phyloP scores from a whole-genome alignment of 1,140 invertebrate genomes.

The Megalonaias nervosa region DNA sequence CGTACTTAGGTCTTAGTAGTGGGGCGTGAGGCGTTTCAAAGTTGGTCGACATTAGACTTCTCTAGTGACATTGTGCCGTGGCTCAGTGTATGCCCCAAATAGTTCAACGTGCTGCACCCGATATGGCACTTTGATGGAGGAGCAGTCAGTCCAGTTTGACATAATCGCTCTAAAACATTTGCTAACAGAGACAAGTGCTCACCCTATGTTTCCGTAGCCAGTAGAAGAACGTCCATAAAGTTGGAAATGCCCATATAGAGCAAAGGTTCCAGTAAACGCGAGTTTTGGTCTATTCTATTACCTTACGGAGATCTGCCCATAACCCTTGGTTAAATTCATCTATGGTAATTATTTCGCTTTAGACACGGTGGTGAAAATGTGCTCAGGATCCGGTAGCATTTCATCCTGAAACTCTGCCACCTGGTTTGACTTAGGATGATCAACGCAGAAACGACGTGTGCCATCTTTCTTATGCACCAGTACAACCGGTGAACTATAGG shows the following conservation, averaged over 20 bases:
- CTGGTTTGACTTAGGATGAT: too few relatives aligned
- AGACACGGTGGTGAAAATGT: too few relatives aligned
- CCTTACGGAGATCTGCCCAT: too few relatives aligned
- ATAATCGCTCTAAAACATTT: conserved; percentile 19
- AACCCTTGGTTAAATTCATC: too few relatives aligned
- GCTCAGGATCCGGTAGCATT: too few relatives aligned
- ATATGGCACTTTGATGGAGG: too few relatives aligned
- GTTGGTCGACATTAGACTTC: conserved; percentile 4
- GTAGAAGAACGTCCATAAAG: conserved; percentile 1
- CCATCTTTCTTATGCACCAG: too few relatives aligned
- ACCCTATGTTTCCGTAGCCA: not conserved
- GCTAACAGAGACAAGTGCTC: conserved; percentile 20
- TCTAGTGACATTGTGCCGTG: conserved; percentile 11
- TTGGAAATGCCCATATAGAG: not conserved
- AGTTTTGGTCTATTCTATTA: too few relatives aligned
- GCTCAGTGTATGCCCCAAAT: conserved; percentile 28
- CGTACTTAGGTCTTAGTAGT: conserved; percentile 24
- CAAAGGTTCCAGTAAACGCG: not conserved
- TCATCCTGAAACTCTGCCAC: too few relatives aligned
- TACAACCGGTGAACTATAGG: too few relatives aligned
- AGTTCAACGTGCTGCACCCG: conserved; percentile 40
- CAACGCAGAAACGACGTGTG: too few relatives aligned
- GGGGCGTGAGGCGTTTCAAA: conserved; percentile 27
- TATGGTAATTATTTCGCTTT: too few relatives aligned
- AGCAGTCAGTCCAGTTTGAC: conserved; percentile 31